Evolutionary conservation across 2,113 vertebrate genomes (phyloP).

Genomic region (Taurulus bubalis): DNA sequence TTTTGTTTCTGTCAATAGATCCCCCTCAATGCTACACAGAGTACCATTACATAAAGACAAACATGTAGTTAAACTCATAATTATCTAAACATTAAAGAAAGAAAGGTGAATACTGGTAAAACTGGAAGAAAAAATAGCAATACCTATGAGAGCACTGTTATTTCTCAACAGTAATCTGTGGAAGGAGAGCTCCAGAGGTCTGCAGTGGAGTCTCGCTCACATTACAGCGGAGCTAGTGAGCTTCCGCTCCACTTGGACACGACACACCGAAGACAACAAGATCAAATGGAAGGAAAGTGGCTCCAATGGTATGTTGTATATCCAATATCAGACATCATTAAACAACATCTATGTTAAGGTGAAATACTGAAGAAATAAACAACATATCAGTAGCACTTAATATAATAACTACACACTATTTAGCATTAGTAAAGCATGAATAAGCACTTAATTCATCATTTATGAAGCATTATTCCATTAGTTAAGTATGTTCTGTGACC

Average conservation of each 20-base stretch:
- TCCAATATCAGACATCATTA: neutral
- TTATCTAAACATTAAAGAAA: neutral
- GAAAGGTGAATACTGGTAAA: no score
- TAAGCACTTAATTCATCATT: no score
- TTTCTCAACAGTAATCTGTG: constrained; percentile 84
- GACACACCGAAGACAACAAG: constrained; percentile 95
- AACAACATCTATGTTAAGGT: neutral
- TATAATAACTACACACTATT: no score
- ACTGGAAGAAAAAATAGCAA: neutral
- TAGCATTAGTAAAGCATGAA: no score
- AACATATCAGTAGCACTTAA: no score
- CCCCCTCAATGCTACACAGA: neutral
- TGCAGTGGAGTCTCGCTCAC: constrained; percentile 89
- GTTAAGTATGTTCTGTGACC: no score
- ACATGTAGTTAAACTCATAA: neutral
- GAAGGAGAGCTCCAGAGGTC: constrained; percentile 90
- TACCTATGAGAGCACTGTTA: constrained; percentile 8
- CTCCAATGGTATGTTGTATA: constrained; percentile 83
- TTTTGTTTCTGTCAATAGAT: neutral
- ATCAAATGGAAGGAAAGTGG: constrained; percentile 93
- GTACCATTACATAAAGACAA: neutral
- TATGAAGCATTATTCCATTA: no score
- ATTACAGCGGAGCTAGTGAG: constrained; percentile 90
- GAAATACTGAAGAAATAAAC: neutral
- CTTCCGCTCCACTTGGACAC: constrained; percentile 92